Evolutionary conservation across 2,888 invertebrate genomes (phyloP).

Genomic region (Apamea epomidion): DNA sequence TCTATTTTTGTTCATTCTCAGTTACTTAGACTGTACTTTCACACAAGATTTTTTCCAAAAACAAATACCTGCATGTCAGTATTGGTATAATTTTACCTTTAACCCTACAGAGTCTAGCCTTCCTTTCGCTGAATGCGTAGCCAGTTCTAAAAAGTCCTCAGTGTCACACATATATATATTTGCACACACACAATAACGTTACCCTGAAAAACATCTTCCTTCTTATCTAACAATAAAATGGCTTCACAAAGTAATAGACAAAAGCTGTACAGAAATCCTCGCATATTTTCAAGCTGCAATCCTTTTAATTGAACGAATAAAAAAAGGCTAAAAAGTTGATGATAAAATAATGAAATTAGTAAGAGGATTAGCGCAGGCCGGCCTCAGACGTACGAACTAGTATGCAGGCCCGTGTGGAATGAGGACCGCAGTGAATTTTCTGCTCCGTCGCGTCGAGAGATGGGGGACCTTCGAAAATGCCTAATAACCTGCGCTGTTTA

Average conservation of each 20-base stretch:
- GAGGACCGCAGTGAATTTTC: slow-evolving; percentile 85
- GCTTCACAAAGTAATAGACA: background rate
- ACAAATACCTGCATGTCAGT: background rate
- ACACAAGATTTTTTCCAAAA: background rate
- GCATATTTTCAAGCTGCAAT: slow-evolving; percentile 27
- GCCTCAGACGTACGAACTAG: slow-evolving; percentile 48
- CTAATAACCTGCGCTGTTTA: slow-evolving; percentile 64
- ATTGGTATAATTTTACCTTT: background rate
- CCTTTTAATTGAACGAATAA: slow-evolving; percentile 48
- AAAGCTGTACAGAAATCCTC: background rate
- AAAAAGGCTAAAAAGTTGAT: slow-evolving; percentile 44
- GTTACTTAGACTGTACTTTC: background rate
- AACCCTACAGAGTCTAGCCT: background rate
- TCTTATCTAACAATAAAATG: background rate
- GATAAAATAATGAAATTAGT: slow-evolving; percentile 63
- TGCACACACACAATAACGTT: background rate
- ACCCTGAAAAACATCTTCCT: background rate
- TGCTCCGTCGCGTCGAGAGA: slow-evolving; percentile 82
- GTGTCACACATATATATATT: background rate
- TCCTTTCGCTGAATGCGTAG: background rate
- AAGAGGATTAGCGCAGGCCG: slow-evolving; percentile 57
- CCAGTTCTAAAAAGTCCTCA: background rate
- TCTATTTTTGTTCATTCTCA: background rate
- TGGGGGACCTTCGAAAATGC: slow-evolving; percentile 79
- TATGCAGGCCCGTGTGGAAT: slow-evolving; percentile 79